Evolutionary conservation across 2,797 vertebrate species (phyloP).

Genomic region (Todus mexicanus): DNA sequence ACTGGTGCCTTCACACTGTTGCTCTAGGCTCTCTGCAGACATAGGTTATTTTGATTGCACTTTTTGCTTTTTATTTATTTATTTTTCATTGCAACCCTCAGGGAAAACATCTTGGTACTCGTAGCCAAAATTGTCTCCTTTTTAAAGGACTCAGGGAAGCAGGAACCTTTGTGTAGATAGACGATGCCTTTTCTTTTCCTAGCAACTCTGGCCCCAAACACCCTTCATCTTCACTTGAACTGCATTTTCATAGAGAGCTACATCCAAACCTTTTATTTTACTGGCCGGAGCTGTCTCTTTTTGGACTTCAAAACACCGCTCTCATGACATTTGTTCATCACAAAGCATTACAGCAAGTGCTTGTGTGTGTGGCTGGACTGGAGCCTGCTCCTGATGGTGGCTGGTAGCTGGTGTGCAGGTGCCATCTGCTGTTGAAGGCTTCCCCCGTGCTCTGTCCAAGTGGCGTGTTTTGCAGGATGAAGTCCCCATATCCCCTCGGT

Average conservation of each 20-base stretch:
- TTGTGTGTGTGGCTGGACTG: background rate
- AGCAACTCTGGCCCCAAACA: background rate
- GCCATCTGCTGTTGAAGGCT: background rate
- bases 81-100: background rate
- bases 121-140: background rate
- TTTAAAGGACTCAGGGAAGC: accelerated
- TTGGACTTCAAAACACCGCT: background rate
- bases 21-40: background rate
- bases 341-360: background rate
- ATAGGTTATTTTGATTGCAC: background rate
- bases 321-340: background rate
- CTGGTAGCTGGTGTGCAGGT: background rate
- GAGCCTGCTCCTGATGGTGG: background rate
- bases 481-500: background rate
- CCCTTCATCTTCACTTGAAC: background rate
- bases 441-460: background rate
- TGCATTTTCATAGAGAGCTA: background rate
- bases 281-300: background rate
- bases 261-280: background rate
- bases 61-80: background rate
- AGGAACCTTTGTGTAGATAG: background rate
- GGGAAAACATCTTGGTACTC: background rate
- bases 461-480: background rate
- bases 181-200: background rate
- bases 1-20: background rate